A percentile compares a stretch with the other conserved stretches of the same genome.
Conservation (phyloP, 2,888 invertebrate genomes). For the Plebejus melissa region DNA sequence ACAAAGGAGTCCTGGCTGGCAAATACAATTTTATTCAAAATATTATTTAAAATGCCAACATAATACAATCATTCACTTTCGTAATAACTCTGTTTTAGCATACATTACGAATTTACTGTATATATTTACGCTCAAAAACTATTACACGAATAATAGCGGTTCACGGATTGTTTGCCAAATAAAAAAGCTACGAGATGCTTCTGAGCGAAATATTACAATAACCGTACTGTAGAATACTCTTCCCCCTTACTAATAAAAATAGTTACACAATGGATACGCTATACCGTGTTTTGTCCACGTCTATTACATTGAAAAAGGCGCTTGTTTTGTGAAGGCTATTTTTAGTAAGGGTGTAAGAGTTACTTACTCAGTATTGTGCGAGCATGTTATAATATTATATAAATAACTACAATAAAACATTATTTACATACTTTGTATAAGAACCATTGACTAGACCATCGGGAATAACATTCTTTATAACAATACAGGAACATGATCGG, state of each 20-base stretch:
- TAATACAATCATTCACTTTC: constrained; percentile 4
- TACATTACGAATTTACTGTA: constrained; percentile 10
- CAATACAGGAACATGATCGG: constrained; percentile 54
- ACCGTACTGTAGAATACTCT: background rate
- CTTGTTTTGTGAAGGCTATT: background rate
- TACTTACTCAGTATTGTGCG: constrained; percentile 62
- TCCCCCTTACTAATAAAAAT: background rate
- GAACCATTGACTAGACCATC: constrained; percentile 68
- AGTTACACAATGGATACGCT: background rate
- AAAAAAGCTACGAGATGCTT: background rate
- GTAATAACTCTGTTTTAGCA: constrained; percentile 2
- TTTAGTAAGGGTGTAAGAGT: constrained; percentile 1
- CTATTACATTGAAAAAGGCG: background rate
- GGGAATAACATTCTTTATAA: constrained; percentile 45
- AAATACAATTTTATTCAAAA: background rate
- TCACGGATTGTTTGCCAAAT: background rate
- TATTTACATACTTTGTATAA: constrained; percentile 55
- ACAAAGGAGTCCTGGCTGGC: background rate
- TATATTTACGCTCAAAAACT: constrained; percentile 3
- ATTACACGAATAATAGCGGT: background rate
- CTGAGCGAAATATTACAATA: background rate
- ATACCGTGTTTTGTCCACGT: background rate
- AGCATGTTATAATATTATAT: constrained; percentile 46
- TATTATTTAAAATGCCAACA: constrained; percentile 6
- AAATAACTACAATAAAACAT: constrained; percentile 57